Percentiles rank a stretch among this genome's conserved stretches.
Conservation (phyloP, 2,888 invertebrate species). For the Labia minor region DNA sequence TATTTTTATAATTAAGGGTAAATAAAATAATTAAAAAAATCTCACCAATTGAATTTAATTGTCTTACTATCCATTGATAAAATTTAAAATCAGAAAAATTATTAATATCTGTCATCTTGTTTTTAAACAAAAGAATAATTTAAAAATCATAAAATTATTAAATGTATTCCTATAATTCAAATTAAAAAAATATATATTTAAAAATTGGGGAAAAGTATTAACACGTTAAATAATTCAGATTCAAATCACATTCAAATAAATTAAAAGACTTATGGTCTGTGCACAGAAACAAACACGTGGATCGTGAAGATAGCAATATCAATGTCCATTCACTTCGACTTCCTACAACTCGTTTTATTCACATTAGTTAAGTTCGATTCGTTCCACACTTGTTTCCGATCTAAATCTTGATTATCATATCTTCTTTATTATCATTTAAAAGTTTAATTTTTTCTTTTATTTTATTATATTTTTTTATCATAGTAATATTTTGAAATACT, state of each 20-base stretch:
- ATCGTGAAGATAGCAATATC: not conserved
- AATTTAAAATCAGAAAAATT: slow-evolving; percentile 52
- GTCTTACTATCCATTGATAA: slow-evolving; percentile 62
- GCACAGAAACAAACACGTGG: too few relatives aligned
- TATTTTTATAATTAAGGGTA: not conserved
- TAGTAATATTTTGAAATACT: not conserved
- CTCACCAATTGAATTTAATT: slow-evolving; percentile 57
- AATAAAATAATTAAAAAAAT: slow-evolving; percentile 25
- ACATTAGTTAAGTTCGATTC: not conserved
- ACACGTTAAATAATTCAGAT: too few relatives aligned
- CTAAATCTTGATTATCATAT: not conserved
- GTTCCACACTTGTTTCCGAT: not conserved
- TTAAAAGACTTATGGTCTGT: too few relatives aligned
- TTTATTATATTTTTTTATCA: not conserved
- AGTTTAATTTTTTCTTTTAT: not conserved
- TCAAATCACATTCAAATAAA: too few relatives aligned
- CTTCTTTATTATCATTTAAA: not conserved
- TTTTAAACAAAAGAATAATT: too few relatives aligned
- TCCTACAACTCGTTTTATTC: not conserved
- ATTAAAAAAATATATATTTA: too few relatives aligned
- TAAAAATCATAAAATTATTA: too few relatives aligned
- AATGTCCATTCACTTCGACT: not conserved
- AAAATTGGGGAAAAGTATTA: too few relatives aligned
- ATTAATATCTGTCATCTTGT: too few relatives aligned
- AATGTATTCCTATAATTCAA: too few relatives aligned